Conservation (phyloP, 1,140 invertebrate genomes). For the Drosophila ironensis region DNA sequence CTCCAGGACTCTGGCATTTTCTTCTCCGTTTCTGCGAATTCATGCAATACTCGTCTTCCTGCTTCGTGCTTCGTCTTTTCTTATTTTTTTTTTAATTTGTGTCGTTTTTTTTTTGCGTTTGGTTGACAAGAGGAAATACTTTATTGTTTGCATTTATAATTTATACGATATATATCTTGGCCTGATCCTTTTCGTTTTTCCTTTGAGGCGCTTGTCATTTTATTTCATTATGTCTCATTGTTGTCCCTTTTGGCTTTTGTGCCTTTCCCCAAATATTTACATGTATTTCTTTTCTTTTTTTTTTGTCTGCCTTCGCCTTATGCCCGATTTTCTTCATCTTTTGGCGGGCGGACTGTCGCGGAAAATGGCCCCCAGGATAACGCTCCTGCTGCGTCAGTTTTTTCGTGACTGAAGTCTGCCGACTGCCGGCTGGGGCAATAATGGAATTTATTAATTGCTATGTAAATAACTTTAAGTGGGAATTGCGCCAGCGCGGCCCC, state of each 20-base stretch:
- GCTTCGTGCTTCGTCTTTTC: neutral
- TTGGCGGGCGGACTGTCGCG: neutral
- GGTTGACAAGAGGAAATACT: slow-evolving; percentile 55
- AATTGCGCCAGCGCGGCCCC: slow-evolving; percentile 35
- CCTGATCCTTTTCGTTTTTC: slow-evolving; percentile 20
- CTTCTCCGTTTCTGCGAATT: no score
- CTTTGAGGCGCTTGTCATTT: slow-evolving; percentile 61
- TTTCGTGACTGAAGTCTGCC: no score
- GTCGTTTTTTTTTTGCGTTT: no score
- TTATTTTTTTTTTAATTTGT: slow-evolving; percentile 45
- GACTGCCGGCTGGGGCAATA: slow-evolving; percentile 30
- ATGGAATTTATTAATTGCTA: slow-evolving; percentile 69
- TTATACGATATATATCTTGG: slow-evolving; percentile 36
- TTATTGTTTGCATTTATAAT: slow-evolving; percentile 62
- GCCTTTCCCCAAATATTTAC: slow-evolving; percentile 71
- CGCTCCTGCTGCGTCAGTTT: slow-evolving; percentile 23
- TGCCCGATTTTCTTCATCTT: slow-evolving; percentile 5
- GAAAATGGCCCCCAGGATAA: slow-evolving; percentile 14
- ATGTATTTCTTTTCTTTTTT: slow-evolving; percentile 42
- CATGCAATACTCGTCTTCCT: neutral
- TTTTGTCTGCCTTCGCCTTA: slow-evolving; percentile 4
- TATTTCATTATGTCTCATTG: slow-evolving; percentile 64
- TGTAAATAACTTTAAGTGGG: slow-evolving; percentile 55
- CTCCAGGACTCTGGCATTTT: no score
- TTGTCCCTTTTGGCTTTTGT: slow-evolving; percentile 69